A percentile compares a stretch with the other conserved stretches of the same genome.
phyloP scores from a whole-genome alignment of 1,140 invertebrate species.

The Heliconius hermathena region DNA sequence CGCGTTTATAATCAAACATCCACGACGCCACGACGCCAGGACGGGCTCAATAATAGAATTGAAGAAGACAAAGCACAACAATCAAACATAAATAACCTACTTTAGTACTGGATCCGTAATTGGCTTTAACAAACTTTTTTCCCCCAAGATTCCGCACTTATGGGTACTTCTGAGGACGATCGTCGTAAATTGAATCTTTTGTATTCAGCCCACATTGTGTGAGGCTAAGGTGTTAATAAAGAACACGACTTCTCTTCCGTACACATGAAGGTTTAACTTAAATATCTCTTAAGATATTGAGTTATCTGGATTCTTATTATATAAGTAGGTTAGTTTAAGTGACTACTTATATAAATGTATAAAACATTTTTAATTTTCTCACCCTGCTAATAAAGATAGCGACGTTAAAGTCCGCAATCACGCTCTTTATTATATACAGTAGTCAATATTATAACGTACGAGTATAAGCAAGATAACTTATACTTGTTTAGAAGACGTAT shows the following conservation, averaged over 20 bases:
- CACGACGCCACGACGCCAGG: not conserved
- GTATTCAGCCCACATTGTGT: not conserved
- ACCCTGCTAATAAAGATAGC: too few species aligned
- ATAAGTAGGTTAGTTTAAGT: too few species aligned
- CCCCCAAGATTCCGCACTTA: not conserved
- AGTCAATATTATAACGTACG: too few species aligned
- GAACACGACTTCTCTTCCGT: not conserved
- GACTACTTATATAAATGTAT: too few species aligned
- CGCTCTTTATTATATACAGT: too few species aligned
- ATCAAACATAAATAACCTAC: not conserved
- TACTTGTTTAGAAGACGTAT: too few species aligned
- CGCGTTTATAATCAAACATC: not conserved
- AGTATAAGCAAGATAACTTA: too few species aligned
- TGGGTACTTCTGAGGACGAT: not conserved
- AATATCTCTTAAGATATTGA: not conserved
- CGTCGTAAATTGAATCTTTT: constrained; percentile 10
- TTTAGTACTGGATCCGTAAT: not conserved
- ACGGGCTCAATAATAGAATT: not conserved
- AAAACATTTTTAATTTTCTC: too few species aligned
- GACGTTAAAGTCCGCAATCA: too few species aligned
- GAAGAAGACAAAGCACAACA: not conserved
- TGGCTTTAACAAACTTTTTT: constrained; percentile 1
- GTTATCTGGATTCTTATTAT: too few species aligned
- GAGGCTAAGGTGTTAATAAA: not conserved
- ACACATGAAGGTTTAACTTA: not conserved